Base-by-base conservation (phyloP, 1,140 invertebrate genomes). In the Aphelinus atriplicis region DNA sequence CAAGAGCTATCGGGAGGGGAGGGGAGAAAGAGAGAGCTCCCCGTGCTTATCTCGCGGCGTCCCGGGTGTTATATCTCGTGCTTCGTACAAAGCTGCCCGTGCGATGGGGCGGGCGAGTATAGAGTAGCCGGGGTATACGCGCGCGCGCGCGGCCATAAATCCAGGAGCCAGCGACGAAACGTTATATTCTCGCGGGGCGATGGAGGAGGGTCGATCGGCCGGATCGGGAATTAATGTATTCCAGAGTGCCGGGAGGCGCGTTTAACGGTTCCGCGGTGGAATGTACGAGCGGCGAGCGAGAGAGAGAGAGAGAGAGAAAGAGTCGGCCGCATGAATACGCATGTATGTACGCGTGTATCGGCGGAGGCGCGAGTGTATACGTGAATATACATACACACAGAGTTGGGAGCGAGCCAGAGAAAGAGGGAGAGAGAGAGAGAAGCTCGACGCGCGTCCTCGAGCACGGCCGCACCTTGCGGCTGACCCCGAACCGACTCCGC, bases 401-500 rank as follows among this genome's bases (percentile, higher is more conserved):
- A 48, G 48, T 66, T 66, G 64, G 64, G 64, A 66, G 50, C 50
- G 6, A 7, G 51, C 64, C 64, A 66, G 42, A 2, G 51, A 45
- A 42, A 6, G 43, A 53, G 51, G 6, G 42, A 47, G 42, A 47
- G 6, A 10, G 6, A 10, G 43, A 56, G 58, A 56, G 47, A 42
- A 9, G 7, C 10, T 50, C 3, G 42, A 2, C 42, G 7, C 1
- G 57, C 48, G 53, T 58, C 62, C 46, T 57, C 62, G 60, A 65
- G 50, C 78, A 82, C 80, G 77, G 72, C 84, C 86, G 86, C 85
- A 84, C 85, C 84, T 84, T 81, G 79, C 69, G 78, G 3, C 78
- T 86, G 86, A 87, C 86, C 86, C 85, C 83, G 79, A 86, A 86
- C 75, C 74, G 26, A 26, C 26, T 26, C 26, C 26, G 26, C 42